These are phyloP conservation scores for Sitophilus oryzae DNA, from an alignment of 1,140 invertebrate species.

Conservation along the genomic window DNA sequence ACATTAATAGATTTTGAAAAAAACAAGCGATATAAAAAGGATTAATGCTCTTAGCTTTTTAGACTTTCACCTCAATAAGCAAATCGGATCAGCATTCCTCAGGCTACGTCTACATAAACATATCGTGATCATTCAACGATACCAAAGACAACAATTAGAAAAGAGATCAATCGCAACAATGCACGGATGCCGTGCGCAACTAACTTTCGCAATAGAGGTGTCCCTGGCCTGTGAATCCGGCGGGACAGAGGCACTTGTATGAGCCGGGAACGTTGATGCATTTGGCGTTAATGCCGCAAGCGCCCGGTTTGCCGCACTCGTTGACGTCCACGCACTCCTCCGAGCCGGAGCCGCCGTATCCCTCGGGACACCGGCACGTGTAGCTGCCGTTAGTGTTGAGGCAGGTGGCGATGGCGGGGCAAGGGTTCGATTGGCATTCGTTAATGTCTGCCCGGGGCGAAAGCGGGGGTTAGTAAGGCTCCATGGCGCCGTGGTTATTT, in stretches of 20 bases:
- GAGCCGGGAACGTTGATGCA: slow-evolving; percentile 90
- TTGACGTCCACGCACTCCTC: slow-evolving; percentile 58
- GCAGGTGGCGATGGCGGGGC: slow-evolving; percentile 65
- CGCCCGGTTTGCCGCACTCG: slow-evolving; percentile 58
- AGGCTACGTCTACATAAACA: slow-evolving; percentile 5
- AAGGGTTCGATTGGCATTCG: slow-evolving; percentile 57
- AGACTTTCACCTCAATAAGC: no score
- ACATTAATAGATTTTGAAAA: no score
- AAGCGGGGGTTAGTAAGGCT: slow-evolving; percentile 8
- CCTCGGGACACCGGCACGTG: slow-evolving; percentile 67
- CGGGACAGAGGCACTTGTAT: slow-evolving; percentile 85
- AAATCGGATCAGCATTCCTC: slow-evolving; percentile 11
- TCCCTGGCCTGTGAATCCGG: slow-evolving; percentile 73
- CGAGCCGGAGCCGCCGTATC: slow-evolving; percentile 55
- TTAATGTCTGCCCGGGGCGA: slow-evolving; percentile 51
- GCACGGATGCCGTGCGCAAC: no score
- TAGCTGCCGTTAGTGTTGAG: slow-evolving; percentile 69
- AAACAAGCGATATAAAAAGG: no score
- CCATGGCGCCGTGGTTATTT: background rate
- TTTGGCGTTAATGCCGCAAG: slow-evolving; percentile 81
- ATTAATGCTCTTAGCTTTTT: no score
- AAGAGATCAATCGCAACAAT: background rate
- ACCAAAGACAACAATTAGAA: no score
- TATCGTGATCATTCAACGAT: background rate
- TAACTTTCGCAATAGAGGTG: slow-evolving; percentile 72